Evolutionary conservation across 2,888 invertebrate species (phyloP), one percentile per base, ranked within the genome.

Genomic region (Euzophera pinguis): DNA sequence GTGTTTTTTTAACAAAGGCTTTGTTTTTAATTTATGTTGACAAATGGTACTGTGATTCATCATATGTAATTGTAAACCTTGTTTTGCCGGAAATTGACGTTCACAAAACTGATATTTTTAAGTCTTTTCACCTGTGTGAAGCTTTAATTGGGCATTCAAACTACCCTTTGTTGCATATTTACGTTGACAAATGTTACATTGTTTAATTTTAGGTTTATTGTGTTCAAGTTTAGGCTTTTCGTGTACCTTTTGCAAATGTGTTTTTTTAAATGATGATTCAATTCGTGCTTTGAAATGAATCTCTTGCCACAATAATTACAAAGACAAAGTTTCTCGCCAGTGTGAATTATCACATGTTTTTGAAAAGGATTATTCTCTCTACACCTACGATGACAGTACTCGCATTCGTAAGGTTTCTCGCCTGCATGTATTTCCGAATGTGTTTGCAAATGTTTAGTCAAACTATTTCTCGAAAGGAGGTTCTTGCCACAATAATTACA

Each of bases 341-440:
- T n/a, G 9, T 41, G 41, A 3, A 10, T 41, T 17, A 17, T 17
- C 10, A 41, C 9, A 41, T 41, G 41, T 41, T 16, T 9, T 14
- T 47, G 32, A 14, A 32, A 47, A 13, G 13, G 29, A 14, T 47
- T 32, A 32, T 47, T 47, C 14, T 29, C 45, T 10, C 14, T 34
- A 34, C 14, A 47, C 10, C 45, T 12, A 14, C 14, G 34, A 32
- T 47, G 45, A 13, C 45, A 47, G 9, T 32, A 7, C 2, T 32
- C 32, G 10, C 45, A 47, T 14, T 47, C 45, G 32, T 32, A 47
- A n/a, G 45, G 45, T 47, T 34, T 47, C 16, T 34, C 32, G 13
- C 34, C 34, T 17, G 16, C n/a, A n/a, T n/a, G n/a, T n/a, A n/a
- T n/a, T 22, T 22, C 5, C 5, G 5, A 22, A 14, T 41, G 10